Evolutionary conservation across 1,140 invertebrate species (phyloP).

Genomic region (Diachasma alloeum): DNA sequence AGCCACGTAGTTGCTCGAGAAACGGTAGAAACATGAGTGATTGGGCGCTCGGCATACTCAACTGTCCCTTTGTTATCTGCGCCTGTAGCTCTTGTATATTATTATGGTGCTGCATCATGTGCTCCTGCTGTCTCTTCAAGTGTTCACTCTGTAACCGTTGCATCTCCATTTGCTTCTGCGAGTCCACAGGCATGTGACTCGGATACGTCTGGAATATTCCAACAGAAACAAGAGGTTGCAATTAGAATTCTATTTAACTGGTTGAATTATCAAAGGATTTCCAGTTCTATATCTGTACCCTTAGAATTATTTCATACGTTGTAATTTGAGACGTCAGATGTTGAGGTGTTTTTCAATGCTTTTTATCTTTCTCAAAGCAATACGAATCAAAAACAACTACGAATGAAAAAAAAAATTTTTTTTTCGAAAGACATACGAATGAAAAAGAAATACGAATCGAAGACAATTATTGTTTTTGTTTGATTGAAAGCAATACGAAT

Average conservation of each 20-base stretch:
- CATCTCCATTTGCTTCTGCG: constrained; percentile 65
- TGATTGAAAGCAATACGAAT: no score
- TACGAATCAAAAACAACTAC: background rate
- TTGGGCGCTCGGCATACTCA: constrained; percentile 61
- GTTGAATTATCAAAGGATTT: background rate
- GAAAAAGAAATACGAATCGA: no score
- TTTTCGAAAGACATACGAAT: no score
- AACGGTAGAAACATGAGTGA: constrained; percentile 71
- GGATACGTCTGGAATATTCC: constrained; percentile 55
- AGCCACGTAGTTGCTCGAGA: constrained; percentile 67
- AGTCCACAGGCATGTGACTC: constrained; percentile 58
- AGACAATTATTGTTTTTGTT: no score
- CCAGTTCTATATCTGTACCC: background rate
- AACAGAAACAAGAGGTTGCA: constrained; percentile 8
- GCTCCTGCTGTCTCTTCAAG: constrained; percentile 64
- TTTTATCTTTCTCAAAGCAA: background rate
- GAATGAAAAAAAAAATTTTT: no score
- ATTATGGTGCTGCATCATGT: constrained; percentile 61
- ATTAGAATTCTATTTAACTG: background rate
- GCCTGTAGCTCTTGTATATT: constrained; percentile 70
- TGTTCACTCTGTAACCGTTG: constrained; percentile 66
- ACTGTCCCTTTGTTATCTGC: constrained; percentile 57
- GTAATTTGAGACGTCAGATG: background rate
- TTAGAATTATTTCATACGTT: background rate
- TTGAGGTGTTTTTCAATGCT: no score